Evolutionary conservation across 2,113 vertebrate genomes (phyloP), one percentile per base, ranked within the genome.

Genomic region (Sturnira hondurensis): DNA sequence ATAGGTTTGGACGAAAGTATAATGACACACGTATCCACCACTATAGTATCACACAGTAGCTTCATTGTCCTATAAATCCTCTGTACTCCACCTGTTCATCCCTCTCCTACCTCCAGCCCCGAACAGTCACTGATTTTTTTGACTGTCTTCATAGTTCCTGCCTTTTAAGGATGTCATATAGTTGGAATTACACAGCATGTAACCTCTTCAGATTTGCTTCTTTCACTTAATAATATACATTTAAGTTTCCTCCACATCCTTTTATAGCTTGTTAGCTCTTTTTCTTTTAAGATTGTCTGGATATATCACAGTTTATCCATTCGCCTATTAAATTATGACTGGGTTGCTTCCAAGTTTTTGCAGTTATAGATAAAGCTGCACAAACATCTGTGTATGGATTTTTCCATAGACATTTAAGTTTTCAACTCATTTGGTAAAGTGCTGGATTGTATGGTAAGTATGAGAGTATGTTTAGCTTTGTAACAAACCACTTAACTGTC

Each of bases 371-470:
- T 84, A 78, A 89, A 84, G 22, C 58, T 91, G 41, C 41, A 6
- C 43, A 58, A 91, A 82, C 6, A 31, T 82, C 61, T 86, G 4
- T 68, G 12, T 81, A 31, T 31, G 54, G 26, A 12, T 19, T 80
- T 63, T 86, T 71, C 33, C 86, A 41, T 87, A 31, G 38, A 67
- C 17, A 10, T 38, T 80, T 67, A 80, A 86, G 67, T 58, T 93
- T 96, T 90, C 56, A 80, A 41, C 36, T 90, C 26, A 74, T 90
- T 85, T 96, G 73, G 38, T 81, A 61, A 94, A 9, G 45, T 76
- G 14, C 47, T 88, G n/a, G 20, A 33, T 54, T 77, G 38, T 81
- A 38, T 47, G 13, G 8, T 85, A 85, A 70, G 24, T 73, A 38
- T 81, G 14, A 38, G 33, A 80, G 24, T 73, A 54, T 81, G 14